Conservation (phyloP, 2,113 vertebrate species). For the Vicugna pacos region DNA sequence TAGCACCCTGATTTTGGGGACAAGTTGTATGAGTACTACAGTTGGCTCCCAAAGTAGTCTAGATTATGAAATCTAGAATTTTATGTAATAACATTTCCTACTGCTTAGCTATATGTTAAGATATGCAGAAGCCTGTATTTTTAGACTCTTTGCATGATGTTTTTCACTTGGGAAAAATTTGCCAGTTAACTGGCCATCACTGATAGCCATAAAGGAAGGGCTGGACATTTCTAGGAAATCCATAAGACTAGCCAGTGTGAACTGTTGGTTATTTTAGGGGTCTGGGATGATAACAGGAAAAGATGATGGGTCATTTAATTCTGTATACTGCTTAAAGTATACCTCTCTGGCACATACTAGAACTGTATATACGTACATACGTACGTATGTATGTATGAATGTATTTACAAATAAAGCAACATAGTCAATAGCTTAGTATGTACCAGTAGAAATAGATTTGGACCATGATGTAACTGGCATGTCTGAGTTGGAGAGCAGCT, state of each 20-base stretch:
- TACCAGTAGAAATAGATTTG: conserved; percentile 39
- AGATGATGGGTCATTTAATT: neutral
- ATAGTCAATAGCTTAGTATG: neutral
- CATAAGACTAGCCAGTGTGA: neutral
- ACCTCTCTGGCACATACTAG: neutral
- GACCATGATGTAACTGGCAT: neutral
- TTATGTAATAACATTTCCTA: neutral
- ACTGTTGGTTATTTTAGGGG: neutral
- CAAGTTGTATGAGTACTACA: neutral
- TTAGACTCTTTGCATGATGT: neutral
- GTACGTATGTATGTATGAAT: too few relatives aligned
- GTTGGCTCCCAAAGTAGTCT: neutral
- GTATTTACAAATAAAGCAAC: neutral
- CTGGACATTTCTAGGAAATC: neutral
- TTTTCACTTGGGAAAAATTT: conserved; percentile 10
- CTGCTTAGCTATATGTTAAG: neutral
- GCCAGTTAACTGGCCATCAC: neutral
- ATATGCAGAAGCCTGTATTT: neutral
- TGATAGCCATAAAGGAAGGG: neutral
- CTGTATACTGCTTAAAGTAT: neutral
- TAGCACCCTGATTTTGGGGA: neutral
- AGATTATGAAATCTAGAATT: neutral
- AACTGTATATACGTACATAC: neutral
- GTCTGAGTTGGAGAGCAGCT: conserved; percentile 3
- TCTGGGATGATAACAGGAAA: conserved; percentile 20